These are phyloP conservation scores for Antennarius striatus DNA, from an alignment of 2,113 vertebrate genomes.

Conservation along the genomic window DNA sequence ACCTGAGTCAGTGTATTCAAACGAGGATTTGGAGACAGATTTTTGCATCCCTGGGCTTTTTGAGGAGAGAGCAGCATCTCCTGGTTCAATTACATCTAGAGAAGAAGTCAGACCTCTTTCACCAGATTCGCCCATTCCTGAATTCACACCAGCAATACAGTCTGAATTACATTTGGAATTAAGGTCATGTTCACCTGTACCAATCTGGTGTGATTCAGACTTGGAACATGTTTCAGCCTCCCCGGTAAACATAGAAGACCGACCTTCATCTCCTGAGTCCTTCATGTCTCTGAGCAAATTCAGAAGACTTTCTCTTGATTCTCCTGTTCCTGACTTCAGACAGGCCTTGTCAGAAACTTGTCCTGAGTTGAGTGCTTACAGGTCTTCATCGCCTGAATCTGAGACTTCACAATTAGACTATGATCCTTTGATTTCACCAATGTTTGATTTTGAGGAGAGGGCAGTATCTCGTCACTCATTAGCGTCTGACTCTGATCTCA, in stretches of 20 bases:
- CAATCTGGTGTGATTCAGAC: too few species aligned
- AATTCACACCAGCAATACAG: constrained; percentile 9
- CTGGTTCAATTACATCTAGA: constrained; percentile 37
- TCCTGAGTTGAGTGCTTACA: too few species aligned
- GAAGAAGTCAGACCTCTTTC: constrained; percentile 26
- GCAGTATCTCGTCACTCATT: constrained; percentile 22
- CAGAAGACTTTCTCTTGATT: too few species aligned
- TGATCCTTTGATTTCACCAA: constrained; percentile 25
- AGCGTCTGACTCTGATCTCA: constrained; percentile 2
- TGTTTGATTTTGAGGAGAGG: constrained; percentile 32
- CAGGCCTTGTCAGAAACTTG: too few species aligned
- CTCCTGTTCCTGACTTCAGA: too few species aligned
- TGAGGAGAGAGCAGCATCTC: constrained; percentile 45
- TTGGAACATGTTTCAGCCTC: too few species aligned
- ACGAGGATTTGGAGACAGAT: constrained; percentile 41
- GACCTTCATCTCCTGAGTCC: too few species aligned
- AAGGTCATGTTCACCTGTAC: constrained; percentile 29
- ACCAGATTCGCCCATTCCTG: constrained; percentile 60
- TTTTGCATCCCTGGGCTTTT: constrained; percentile 6
- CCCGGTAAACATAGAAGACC: too few species aligned
- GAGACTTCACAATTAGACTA: constrained; percentile 24
- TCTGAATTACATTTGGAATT: too few species aligned
- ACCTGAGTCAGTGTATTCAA: constrained; percentile 35
- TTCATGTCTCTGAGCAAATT: too few species aligned
- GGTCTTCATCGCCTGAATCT: background rate